These are phyloP conservation scores for Hippoglossus stenolepis DNA, from an alignment of 2,113 vertebrate genomes.

Conservation along the genomic window DNA sequence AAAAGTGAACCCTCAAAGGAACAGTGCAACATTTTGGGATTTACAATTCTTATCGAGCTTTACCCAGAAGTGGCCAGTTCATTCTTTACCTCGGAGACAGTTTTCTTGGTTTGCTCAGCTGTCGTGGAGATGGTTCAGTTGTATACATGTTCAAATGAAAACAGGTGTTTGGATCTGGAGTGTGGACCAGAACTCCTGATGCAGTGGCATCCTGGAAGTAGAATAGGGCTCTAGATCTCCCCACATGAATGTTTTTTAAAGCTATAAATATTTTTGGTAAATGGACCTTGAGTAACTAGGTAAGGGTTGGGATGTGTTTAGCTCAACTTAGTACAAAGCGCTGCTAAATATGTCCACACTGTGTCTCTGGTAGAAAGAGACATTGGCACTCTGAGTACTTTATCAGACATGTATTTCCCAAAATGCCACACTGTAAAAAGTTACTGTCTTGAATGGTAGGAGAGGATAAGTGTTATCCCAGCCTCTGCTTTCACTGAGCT, in stretches of 20 bases:
- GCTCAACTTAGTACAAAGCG: not conserved
- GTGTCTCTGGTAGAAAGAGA: not conserved
- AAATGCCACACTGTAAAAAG: conserved; percentile 15
- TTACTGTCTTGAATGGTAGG: not conserved
- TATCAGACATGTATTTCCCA: not conserved
- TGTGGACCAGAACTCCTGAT: no score
- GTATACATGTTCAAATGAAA: not conserved
- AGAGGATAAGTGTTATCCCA: not conserved
- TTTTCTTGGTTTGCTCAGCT: not conserved
- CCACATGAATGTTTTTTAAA: no score
- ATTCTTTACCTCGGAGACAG: not conserved
- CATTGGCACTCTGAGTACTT: not conserved
- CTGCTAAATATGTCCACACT: not conserved
- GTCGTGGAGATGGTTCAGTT: not conserved
- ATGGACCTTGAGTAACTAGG: not conserved
- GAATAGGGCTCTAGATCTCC: no score
- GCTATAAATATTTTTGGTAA: not conserved
- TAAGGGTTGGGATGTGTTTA: not conserved
- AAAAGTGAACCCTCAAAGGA: conserved; percentile 1
- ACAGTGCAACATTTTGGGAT: conserved; percentile 16
- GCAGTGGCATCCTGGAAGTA: no score
- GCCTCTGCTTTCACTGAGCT: not conserved
- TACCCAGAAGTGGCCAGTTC: not conserved
- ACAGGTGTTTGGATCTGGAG: not conserved
- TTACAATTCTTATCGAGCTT: not conserved